These are phyloP conservation scores for Moxostoma hubbsi DNA, from an alignment of 2,797 vertebrate species.

Conservation along the genomic window DNA sequence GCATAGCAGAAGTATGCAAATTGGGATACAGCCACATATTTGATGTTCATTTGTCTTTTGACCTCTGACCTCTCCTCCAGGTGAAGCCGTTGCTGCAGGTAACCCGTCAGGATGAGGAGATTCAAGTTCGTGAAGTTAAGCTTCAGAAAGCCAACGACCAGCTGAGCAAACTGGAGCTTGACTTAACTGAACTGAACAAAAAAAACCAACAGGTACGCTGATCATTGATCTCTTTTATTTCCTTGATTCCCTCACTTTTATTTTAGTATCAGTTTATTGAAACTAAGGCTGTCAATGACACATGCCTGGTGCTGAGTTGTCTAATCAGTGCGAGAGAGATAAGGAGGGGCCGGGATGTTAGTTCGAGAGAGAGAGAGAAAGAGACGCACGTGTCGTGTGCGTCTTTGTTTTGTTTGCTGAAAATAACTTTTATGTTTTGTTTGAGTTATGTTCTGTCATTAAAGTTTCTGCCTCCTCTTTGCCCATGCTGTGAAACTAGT, in stretches of 20 bases:
- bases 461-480: too few relatives aligned
- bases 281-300: too few relatives aligned
- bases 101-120: constrained; percentile 90
- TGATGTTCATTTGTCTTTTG: constrained; percentile 1
- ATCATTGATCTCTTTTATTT: neutral
- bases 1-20: neutral
- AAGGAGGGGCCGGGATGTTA: too few relatives aligned
- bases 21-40: neutral
- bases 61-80: constrained; percentile 65
- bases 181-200: constrained; percentile 81
- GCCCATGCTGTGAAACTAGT: too few relatives aligned
- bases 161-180: constrained; percentile 79
- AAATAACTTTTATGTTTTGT: too few relatives aligned
- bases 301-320: too few relatives aligned
- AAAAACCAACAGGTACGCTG: constrained; percentile 82
- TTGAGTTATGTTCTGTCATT: too few relatives aligned
- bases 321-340: too few relatives aligned
- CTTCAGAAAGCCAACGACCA: constrained; percentile 87
- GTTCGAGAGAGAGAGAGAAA: too few relatives aligned
- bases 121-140: constrained; percentile 83
- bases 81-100: constrained; percentile 92
- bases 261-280: too few relatives aligned
- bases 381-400: too few relatives aligned
- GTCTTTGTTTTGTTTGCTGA: too few relatives aligned
- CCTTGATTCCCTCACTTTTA: neutral